These are phyloP conservation scores for Ginglymostoma cirratum DNA, from an alignment of 2,113 vertebrate genomes.

Conservation along the genomic window DNA sequence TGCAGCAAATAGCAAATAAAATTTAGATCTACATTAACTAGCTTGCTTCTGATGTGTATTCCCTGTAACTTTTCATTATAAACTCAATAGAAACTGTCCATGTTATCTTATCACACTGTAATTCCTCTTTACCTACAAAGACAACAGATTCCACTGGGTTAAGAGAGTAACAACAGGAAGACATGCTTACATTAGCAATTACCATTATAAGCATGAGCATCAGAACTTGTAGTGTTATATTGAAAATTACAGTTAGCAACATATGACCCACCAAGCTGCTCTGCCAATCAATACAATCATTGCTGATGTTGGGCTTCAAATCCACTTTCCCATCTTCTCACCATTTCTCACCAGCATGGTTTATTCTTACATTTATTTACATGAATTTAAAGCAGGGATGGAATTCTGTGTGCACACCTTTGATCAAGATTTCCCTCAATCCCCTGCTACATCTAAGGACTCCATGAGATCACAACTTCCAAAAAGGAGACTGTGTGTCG, in stretches of 20 bases:
- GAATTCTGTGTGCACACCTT: neutral
- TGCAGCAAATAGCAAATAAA: neutral
- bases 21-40: neutral
- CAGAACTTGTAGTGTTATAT: neutral
- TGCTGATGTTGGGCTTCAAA: no score
- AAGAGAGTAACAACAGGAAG: neutral
- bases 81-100: neutral
- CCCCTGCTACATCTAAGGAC: neutral
- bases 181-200: neutral
- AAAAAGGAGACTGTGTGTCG: no score
- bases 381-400: neutral
- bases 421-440: neutral
- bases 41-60: neutral
- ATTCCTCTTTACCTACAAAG: neutral
- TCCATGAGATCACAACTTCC: neutral
- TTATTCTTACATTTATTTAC: no score
- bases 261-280: neutral
- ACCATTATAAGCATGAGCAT: neutral
- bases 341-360: no score
- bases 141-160: neutral
- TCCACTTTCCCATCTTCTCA: no score
- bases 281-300: no score
- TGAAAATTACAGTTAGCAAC: neutral
- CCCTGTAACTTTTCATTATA: neutral
- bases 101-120: neutral